Base-by-base conservation (phyloP, 2,888 invertebrate genomes). In the Sphaeridia pumilis region DNA sequence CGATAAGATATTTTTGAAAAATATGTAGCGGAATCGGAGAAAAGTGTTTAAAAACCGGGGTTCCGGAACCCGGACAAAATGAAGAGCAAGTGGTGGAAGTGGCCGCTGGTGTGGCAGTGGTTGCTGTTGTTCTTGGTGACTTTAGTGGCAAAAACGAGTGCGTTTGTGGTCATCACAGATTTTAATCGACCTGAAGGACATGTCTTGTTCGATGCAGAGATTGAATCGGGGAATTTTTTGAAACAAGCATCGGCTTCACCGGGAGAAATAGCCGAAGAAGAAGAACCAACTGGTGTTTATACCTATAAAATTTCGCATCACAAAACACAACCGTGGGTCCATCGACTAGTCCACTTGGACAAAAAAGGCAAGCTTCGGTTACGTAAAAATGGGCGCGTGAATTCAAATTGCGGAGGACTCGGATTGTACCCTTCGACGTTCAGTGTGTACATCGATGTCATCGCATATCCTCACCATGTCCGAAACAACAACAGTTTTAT, bases 311-410 rank as follows among this genome's bases (percentile, higher is more conserved):
- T 64, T 22, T 64, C 64, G 7, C 59, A 64, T 51, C 61, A 64
- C 46, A 64, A 64, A 49, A 62, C 64, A 4, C 61, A 64, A 42
- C 56, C 64, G 4, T 64, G 64, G 64, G 58, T 64, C n/a, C 64
- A 64, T 44, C 54, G 60, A 21, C 50, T 64, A 20, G 59, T 64
- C 25, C 60, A 61, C 28, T 46, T 64, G 4, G 61, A 62, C 53
- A 46, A 54, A 17, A 56, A 60, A 54, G 64, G 64, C 20, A 55
- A 58, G n/a, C 36, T 62, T n/a, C 57, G 60, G 50, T 43, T 60
- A 28, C 59, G 59, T 36, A 45, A 51, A 38, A n/a, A n/a, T n/a
- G 49, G 50, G n/a, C 48, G 54, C 42, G 2, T 5, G 21, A 27
- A 27, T 35, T 36, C 20, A 3, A 49, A 55, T 47, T 51, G 45